Base-by-base conservation (phyloP, 2,888 invertebrate species). In the Lithophane leautieri region DNA sequence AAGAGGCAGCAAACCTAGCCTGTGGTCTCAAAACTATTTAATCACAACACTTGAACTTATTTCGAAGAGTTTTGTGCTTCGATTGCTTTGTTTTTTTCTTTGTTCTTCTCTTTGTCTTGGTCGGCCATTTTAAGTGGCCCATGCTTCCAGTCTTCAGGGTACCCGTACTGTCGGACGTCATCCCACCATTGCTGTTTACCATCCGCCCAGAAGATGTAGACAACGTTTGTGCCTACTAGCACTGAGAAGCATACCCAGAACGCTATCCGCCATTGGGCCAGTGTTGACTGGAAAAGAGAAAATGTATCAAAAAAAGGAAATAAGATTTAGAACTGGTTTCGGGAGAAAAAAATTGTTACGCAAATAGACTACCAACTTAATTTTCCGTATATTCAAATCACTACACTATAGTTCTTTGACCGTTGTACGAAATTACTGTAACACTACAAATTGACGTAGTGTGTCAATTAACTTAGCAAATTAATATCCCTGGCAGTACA, bases 171-270 rank as follows among this genome's bases (percentile, higher is more conserved):
- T n/a, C 97, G 91, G 1, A 97, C 96, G 81, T 97, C 97, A 88
- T 98, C 98, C 98, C 98, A 98, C 91, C 97, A 97, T 86, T 98
- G 98, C 62, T 97, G 97, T 71, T 98, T 97, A 1, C 98, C 98
- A 72, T 97, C 97, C 0, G 97, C 98, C 93, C 97, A 98, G 58
- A 97, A 82, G 6, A 97, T 92, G 91, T 97, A 98, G 0, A 98
- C 93, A 0, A 97, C 79, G 88, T 98, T 98, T 2, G 98, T 97
- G 1, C 97, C 92, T 0, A 97, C 92, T 68, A 98, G 96, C 0
- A 98, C 97, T 0, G 93, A 97, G 63, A 98, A 97, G 62, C 98
- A 97, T 60, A 98, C 97, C 97, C 98, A 98, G 90, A 98, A 98
- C 0, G 98, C 98, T 0, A 97, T 89, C 19, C 97, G 94, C 98